Evolutionary conservation across 64 coral and sea anemone species (phyloP), one percentile per base, ranked within the genome.

Genomic region (Dendronephthya gigantea): DNA sequence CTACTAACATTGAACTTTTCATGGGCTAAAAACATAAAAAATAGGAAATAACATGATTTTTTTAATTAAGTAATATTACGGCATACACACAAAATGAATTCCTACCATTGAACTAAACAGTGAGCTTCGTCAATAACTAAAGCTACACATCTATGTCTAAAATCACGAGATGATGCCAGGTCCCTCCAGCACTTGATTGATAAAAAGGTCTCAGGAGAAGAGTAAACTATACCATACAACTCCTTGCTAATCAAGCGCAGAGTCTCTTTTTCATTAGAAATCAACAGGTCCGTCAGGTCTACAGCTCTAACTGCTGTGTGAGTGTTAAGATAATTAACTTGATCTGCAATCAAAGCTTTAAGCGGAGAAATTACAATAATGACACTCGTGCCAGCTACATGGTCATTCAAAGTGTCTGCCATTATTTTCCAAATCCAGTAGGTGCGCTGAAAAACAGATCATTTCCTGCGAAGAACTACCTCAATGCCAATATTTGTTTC

Each of bases 101-200:
- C 66, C 27, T 32, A 70, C 66, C 66, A 70, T 22, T 70, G 66
- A 70, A 70, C 66, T n/a, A 70, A 70, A n/a, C 66, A 70, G 30
- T 70, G 66, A 22, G 66, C 66, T 70, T 70, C 66, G 66, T 70
- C 66, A 70, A 70, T 32, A 70, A 70, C 66, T 22, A 70, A 25
- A 25, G 66, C 66, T n/a, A 70, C 66, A 70, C 66, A 70, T 25
- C 30, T 70, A 22, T 70, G 9, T 32, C 30, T 70, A n/a, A 70
- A 70, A 70, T 70, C 27, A 70, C 6, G 8, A 22, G 30, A 70
- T 25, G 19, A 25, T 7, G 66, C 66, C 19, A 70, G 66, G 6
- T 22, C 17, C 27, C 66, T 70, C 66, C 66, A 70, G 17, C 66
- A 30, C 68, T 74, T 74, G n/a, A 35, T 74, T 27, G 68, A 27